phyloP scores from a whole-genome alignment of 2,888 invertebrate genomes.

The Serripes groenlandicus region DNA sequence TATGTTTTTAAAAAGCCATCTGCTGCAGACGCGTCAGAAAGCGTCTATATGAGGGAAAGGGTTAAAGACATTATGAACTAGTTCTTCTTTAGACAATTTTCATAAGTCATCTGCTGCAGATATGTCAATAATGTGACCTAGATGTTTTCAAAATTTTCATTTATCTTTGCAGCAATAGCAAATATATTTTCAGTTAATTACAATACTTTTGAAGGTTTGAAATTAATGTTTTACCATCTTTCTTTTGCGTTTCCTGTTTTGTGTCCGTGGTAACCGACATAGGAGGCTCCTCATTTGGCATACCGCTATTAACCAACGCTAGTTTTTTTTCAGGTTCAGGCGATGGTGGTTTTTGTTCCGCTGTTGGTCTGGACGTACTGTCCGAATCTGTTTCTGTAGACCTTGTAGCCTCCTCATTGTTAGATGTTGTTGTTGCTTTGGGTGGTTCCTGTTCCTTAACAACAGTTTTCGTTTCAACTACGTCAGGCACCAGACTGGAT shows the following conservation, averaged over 20 bases:
- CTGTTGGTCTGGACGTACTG: background rate
- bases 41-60: no score
- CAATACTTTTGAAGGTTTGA: no score
- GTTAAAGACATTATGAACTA: no score
- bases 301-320: background rate
- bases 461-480: constrained; percentile 8
- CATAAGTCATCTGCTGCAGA: no score
- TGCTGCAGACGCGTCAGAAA: no score
- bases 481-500: background rate
- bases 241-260: background rate
- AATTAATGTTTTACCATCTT: constrained; percentile 7
- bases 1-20: no score
- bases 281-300: background rate
- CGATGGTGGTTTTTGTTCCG: background rate
- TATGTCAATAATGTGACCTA: no score
- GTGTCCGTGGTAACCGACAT: constrained; percentile 7
- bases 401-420: background rate
- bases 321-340: background rate
- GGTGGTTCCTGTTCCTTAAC: background rate
- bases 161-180: no score
- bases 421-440: background rate
- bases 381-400: background rate
- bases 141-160: no score
- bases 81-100: no score
- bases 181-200: no score